Base-by-base conservation (phyloP, 1,140 invertebrate species). In the Macrostomum lignano region DNA sequence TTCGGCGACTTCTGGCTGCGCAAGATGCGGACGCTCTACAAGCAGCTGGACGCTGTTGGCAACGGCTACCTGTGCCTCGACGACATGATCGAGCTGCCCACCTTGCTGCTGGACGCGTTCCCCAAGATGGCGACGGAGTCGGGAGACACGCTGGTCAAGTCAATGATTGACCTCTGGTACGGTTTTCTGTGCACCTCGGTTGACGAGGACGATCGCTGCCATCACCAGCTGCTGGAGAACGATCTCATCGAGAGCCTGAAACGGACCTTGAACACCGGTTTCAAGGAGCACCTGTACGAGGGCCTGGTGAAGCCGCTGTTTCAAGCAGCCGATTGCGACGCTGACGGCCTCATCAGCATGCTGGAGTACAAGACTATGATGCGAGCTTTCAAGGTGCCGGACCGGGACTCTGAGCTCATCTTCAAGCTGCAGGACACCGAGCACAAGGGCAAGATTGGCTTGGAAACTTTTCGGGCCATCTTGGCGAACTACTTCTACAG, bases 121-220 rank as follows among this genome's bases (percentile, higher is more conserved):
- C 11, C 32, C 7, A 33, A 21, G 11, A 33, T 19, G 17, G 32
- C 24, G 9, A 33, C 32, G 17, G 24, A 19, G 24, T 14, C 24
- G 19, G 19, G 19, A 25, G 32, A 33, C 20, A 7, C 24, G 17
- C 9, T 33, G 3, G 32, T 33, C 11, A 33, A 33, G 24, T 13
- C 32, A 4, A 19, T 23, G 11, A 15, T 33, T n/a, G 26, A 33
- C 22, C 19, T 33, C 5, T 33, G 32, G 32, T 33, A 33, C 26
- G 32, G 19, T 10, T 13, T 33, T 20, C 9, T 33, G 19, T 30
- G 22, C 13, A 20, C 17, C 3, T 25, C 24, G 17, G 32, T 14
- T 20, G 32, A 33, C 7, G 32, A 33, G 32, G 26, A 24, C 10
- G 13, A 14, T 17, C 13, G 19, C 14, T 25, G 22, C 6, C 13